Evolutionary conservation across 2,797 vertebrate species (phyloP), one percentile per base, ranked within the genome.

Genomic region (Gorsachius magnificus): DNA sequence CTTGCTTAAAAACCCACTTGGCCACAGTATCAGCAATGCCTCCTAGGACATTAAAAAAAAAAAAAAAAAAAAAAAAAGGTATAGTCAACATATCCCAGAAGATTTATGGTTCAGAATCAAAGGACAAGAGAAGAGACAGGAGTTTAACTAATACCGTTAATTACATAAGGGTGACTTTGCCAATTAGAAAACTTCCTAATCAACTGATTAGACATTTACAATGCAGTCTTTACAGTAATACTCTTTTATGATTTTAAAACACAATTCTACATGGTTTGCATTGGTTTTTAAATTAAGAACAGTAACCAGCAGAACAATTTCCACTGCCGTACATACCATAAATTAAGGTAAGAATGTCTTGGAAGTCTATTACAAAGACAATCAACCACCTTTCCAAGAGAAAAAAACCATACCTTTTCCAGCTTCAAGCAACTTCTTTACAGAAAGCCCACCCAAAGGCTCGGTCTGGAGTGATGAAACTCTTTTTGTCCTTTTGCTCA

Each of bases 1-100:
- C 98, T 90, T 99, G 99, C 92, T 99, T 99, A 97, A 99, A 99
- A 85, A 99, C 97, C 99, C 99, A 99, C 97, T 99, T 99, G 45
- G 99, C 98, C 72, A 99, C 98, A 9, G 98, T 98, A 98, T 99
- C 99, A 10, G 99, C 99, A 86, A 99, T 97, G 22, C 99, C 99
- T 45, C 99, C 99, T 99, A 92, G 15, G 63, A 94, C 28, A 75
- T 43, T 20, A 75, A 24, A 58, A 28, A 57, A 65, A 79, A 9
- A 51, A 22, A 25, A 9, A 51, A 22, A 25, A 46, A 48, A 46
- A 46, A 22, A 48, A 21, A 45, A 19, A 45, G 4, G 13, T 21
- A 80, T 1, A 83, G 43, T 58, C 18, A 50, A 6, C 3, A 5
- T 31, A 72, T 19, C 36, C 16, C 31, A 76, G 38, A 69, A 50